These are phyloP conservation scores for Cirrhinus mrigala DNA, from an alignment of 2,797 vertebrate genomes.

Conservation along the genomic window DNA sequence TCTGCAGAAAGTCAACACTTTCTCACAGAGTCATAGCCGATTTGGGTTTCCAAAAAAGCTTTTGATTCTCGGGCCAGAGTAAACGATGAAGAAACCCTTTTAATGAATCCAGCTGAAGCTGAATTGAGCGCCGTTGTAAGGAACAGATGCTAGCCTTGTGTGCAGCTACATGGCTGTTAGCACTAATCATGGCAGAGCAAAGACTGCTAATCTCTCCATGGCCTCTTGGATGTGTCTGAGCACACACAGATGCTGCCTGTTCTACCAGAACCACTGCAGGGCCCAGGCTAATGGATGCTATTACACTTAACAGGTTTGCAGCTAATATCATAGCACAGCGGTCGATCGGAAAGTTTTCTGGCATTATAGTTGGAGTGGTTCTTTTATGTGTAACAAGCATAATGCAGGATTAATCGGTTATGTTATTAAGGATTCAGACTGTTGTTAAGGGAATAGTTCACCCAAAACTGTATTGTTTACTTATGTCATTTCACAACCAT, in stretches of 20 bases:
- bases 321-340: constrained; percentile 12
- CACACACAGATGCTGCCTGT: constrained; percentile 48
- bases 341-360: neutral
- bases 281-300: constrained; percentile 6
- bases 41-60: constrained; percentile 14
- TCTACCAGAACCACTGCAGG: constrained; percentile 39
- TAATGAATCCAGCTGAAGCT: constrained; percentile 38
- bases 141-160: constrained; percentile 50
- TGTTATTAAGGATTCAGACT: neutral
- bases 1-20: neutral
- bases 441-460: neutral
- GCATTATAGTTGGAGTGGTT: neutral
- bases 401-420: neutral
- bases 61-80: constrained; percentile 27
- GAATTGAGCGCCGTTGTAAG: constrained; percentile 35
- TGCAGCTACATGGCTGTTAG: constrained; percentile 38
- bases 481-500: neutral
- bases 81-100: constrained; percentile 19
- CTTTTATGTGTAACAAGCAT: neutral
- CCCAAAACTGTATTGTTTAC: neutral
- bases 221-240: constrained; percentile 33
- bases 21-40: neutral
- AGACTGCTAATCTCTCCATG: constrained; percentile 35
- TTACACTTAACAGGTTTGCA: constrained; percentile 32
- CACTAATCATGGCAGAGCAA: constrained; percentile 48